Evolutionary conservation across 1,140 invertebrate genomes (phyloP), one percentile per base, ranked within the genome.

Genomic region (Maconellicoccus hirsutus): DNA sequence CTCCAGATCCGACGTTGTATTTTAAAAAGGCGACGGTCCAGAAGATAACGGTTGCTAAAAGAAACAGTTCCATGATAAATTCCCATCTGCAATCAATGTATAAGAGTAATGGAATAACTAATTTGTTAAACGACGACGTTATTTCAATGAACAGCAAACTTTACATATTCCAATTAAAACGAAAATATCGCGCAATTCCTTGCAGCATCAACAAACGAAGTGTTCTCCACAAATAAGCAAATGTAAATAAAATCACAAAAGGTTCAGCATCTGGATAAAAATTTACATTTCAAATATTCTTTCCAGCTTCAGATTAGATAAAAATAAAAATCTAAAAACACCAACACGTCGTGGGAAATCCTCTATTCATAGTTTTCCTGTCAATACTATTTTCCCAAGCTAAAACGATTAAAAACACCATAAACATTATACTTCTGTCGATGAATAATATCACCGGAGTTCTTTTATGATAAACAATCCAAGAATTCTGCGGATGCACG

Each of bases 31-130:
- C 80, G 12, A 77, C 77, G 8, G 81, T 69, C 83, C 83, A 85
- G 71, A 81, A 83, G 2, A 82, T 38, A 73, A 84, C 83, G 0
- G 83, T 81, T 2, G n/a, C 16, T 52, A 52, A 14, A 19, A 52
- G 42, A 19, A 52, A 52, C 2, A 52, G 6, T 4, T 8, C 6
- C 42, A 52, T 52, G n/a, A 52, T 52, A 2, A 52, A 52, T 16
- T 52, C 42, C 42, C 42, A 52, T 14, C 42, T 52, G 16, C 10
- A 52, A 52, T n/a, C n/a, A n/a, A n/a, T n/a, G n/a, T n/a, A n/a
- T n/a, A 52, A 52, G 2, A 16, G 16, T 8, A 52, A 52, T 33
- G 29, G 29, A 33, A 33, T 33, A n/a, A n/a, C n/a, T n/a, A n/a
- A n/a, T n/a, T n/a, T n/a, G n/a, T n/a, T n/a, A n/a, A n/a, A n/a